A percentile compares a stretch with the other conserved stretches of the same genome.
Conservation (phyloP, 2,113 vertebrate species). For the Lipophrys pholis region DNA sequence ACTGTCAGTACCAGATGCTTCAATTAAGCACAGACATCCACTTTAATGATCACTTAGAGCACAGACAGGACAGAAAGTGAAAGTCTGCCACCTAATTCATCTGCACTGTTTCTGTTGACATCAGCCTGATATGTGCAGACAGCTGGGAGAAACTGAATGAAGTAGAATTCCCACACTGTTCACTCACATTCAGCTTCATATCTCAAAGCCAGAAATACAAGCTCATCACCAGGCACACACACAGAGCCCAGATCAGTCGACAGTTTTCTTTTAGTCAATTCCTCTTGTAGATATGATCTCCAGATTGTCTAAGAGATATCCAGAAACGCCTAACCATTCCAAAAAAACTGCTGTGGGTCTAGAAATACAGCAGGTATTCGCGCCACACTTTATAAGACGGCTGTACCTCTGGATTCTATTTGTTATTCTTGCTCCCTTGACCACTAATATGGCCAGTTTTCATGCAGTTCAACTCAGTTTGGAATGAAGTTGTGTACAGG, state of each 20-base stretch:
- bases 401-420: not conserved
- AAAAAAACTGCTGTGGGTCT: not conserved
- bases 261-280: not conserved
- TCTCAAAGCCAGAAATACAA: not conserved
- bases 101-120: slow-evolving; percentile 17
- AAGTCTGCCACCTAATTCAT: slow-evolving; percentile 24
- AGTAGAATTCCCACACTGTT: not conserved
- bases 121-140: slow-evolving; percentile 5
- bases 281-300: not conserved
- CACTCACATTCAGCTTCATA: not conserved
- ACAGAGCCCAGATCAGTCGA: not conserved
- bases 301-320: not conserved
- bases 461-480: no score
- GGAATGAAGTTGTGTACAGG: no score
- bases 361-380: not conserved
- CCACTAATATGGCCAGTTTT: no score
- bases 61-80: slow-evolving; percentile 20
- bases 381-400: not conserved
- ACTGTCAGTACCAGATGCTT: slow-evolving; percentile 11
- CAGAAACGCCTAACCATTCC: not conserved
- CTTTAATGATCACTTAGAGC: slow-evolving; percentile 23
- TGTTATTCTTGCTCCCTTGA: not conserved
- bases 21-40: slow-evolving; percentile 18
- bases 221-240: slow-evolving; percentile 4
- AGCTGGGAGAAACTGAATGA: not conserved